Conservation (phyloP, 2,888 invertebrate species). For the Antitype chi region DNA sequence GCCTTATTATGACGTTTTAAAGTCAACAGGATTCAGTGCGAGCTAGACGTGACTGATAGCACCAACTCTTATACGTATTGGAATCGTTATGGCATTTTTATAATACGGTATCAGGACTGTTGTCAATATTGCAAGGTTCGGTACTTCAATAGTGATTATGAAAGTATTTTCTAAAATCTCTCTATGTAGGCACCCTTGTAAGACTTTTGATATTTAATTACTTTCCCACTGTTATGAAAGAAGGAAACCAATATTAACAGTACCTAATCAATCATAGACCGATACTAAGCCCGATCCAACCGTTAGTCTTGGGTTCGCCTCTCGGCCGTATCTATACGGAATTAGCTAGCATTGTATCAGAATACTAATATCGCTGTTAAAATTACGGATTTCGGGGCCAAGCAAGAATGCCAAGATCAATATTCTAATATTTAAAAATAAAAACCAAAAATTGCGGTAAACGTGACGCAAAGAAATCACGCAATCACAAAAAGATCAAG, state of each 20-base stretch:
- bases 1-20: too few species aligned
- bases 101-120: too few species aligned
- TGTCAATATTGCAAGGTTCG: too few species aligned
- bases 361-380: slow-evolving; percentile 22
- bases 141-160: too few species aligned
- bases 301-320: slow-evolving; percentile 28
- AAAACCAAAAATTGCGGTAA: not conserved
- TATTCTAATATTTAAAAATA: not conserved
- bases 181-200: too few species aligned
- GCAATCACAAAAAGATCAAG: not conserved
- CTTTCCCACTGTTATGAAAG: not conserved
- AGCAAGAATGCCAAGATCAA: not conserved
- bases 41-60: too few species aligned
- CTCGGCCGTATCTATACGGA: slow-evolving; percentile 17
- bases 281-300: slow-evolving; percentile 18
- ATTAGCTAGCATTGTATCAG: slow-evolving; percentile 14
- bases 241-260: not conserved
- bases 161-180: too few species aligned
- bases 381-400: not conserved
- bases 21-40: too few species aligned
- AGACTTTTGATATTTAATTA: not conserved
- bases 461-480: not conserved
- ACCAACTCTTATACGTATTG: too few species aligned
- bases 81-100: too few species aligned
- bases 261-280: slow-evolving; percentile 37